Percentiles rank a stretch among this genome's conserved stretches.
Evolutionary conservation across 1,140 invertebrate species (phyloP).

Genomic region (Heliothis virescens): DNA sequence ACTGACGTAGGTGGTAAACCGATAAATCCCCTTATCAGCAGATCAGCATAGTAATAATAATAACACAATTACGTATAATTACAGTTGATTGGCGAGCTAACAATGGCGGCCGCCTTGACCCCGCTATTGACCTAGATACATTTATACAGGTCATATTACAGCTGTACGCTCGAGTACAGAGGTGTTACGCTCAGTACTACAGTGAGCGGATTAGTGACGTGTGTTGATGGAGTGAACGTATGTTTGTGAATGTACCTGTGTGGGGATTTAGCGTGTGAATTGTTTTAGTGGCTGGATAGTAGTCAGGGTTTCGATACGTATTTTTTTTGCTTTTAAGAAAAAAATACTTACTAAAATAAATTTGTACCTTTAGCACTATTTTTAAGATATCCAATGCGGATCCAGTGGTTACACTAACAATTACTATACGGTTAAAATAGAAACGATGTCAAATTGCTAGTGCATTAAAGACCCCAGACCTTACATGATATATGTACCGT

Average conservation of each 20-base stretch:
- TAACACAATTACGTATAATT: slow-evolving; percentile 44
- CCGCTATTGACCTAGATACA: slow-evolving; percentile 52
- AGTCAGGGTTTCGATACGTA: too few relatives aligned
- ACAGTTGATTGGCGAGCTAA: slow-evolving; percentile 51
- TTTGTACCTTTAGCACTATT: too few relatives aligned
- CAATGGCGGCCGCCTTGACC: slow-evolving; percentile 54
- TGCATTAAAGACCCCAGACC: too few relatives aligned
- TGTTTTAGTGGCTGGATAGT: too few relatives aligned
- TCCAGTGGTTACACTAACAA: too few relatives aligned
- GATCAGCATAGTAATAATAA: slow-evolving; percentile 28
- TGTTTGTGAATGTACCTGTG: background rate
- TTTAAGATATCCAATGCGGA: too few relatives aligned
- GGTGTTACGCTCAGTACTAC: slow-evolving; percentile 4
- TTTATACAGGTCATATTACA: slow-evolving; percentile 52
- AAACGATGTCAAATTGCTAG: too few relatives aligned
- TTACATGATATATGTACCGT: too few relatives aligned
- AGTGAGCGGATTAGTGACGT: background rate
- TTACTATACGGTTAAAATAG: too few relatives aligned
- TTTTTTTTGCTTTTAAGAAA: too few relatives aligned
- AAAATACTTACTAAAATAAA: too few relatives aligned
- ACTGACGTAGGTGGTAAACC: too few relatives aligned
- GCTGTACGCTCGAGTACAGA: slow-evolving; percentile 39
- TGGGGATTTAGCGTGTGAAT: background rate
- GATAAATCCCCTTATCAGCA: background rate
- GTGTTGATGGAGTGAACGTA: background rate